A percentile compares a stretch with the other conserved stretches of the same genome.
Evolutionary conservation across 2,797 vertebrate genomes (phyloP).

Genomic region (Arremon aurantiirostris): DNA sequence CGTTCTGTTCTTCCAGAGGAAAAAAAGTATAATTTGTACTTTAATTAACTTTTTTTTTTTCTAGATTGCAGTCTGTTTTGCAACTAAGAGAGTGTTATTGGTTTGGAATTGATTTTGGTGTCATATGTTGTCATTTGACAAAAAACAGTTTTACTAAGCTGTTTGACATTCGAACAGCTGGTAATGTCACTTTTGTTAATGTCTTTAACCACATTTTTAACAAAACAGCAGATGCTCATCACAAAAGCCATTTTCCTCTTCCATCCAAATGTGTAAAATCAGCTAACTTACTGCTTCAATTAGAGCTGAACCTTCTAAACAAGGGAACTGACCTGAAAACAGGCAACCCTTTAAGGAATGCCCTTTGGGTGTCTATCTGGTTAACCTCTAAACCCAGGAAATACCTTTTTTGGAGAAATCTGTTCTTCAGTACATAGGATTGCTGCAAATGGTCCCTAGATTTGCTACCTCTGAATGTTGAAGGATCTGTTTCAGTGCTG

Average conservation of each 20-base stretch:
- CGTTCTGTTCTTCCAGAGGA: neutral
- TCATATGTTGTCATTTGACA: slow-evolving; percentile 79
- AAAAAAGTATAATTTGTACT: slow-evolving; percentile 64
- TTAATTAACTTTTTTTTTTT: slow-evolving; percentile 63
- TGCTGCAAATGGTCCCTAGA: neutral
- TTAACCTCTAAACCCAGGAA: neutral
- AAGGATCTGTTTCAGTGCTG: neutral
- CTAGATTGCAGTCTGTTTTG: slow-evolving; percentile 49
- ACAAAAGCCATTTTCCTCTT: slow-evolving; percentile 84
- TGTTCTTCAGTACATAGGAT: neutral
- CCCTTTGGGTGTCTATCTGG: neutral
- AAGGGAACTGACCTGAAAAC: slow-evolving; percentile 45
- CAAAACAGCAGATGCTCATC: slow-evolving; percentile 87
- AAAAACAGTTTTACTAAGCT: slow-evolving; percentile 79
- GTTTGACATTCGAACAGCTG: slow-evolving; percentile 80
- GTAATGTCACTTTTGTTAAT: slow-evolving; percentile 81
- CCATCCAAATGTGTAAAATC: slow-evolving; percentile 68
- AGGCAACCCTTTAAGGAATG: neutral
- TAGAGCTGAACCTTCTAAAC: slow-evolving; percentile 17
- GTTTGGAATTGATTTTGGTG: slow-evolving; percentile 77
- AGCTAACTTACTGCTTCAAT: slow-evolving; percentile 46
- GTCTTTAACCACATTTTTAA: slow-evolving; percentile 83
- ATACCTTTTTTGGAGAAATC: neutral
- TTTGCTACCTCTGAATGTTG: neutral
- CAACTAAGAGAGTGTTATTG: slow-evolving; percentile 71